Evolutionary conservation across 2,888 invertebrate species (phyloP), one percentile per base, ranked within the genome.

Genomic region (Carpatolechia fugitivella): DNA sequence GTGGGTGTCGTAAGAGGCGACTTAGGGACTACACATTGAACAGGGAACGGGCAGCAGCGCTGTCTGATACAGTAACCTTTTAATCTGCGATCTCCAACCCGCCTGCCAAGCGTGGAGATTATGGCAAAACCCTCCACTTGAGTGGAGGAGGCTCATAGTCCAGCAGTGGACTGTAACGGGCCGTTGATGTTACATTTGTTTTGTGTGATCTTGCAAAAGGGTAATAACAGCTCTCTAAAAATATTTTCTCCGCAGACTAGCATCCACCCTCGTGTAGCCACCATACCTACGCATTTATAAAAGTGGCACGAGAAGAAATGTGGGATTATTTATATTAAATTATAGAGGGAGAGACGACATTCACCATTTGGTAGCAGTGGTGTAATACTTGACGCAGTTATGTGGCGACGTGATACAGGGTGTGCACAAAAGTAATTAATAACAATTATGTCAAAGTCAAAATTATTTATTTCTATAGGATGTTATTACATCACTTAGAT

Each of bases 271-370:
- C 48, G 29, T 38, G 41, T 46, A 41, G n/a, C 24, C 10, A 20
- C 51, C 54, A 55, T 57, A 54, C 54, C 54, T 47, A 54, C 52
- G 52, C 48, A 54, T 48, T n/a, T 55, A 52, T 44, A 55, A 36
- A 41, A 55, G 55, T 54, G 56, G 52, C 44, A 41, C 44, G 52
- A 16, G 50, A 55, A 58, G 55, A 58, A 59, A 56, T 55, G 54
- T 52, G 35, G 50, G 50, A 56, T 53, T 55, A 56, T 59, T 56
- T 56, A 55, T 58, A 58, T 58, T 58, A 58, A 56, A 58, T 56
- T 58, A 58, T 41, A 41, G 40, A 52, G 52, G 51, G 38, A n/a
- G 13, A 20, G 29, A 14, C 51, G 40, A 40, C 51, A 38, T 51
- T 51, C 24, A 31, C 49, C 35, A 49, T 35, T 49, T n/a, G 35